A percentile compares a stretch with the other conserved stretches of the same genome.
These are phyloP conservation scores for Latrodectus geometricus DNA, from an alignment of 1,140 invertebrate species.

Conservation along the genomic window DNA sequence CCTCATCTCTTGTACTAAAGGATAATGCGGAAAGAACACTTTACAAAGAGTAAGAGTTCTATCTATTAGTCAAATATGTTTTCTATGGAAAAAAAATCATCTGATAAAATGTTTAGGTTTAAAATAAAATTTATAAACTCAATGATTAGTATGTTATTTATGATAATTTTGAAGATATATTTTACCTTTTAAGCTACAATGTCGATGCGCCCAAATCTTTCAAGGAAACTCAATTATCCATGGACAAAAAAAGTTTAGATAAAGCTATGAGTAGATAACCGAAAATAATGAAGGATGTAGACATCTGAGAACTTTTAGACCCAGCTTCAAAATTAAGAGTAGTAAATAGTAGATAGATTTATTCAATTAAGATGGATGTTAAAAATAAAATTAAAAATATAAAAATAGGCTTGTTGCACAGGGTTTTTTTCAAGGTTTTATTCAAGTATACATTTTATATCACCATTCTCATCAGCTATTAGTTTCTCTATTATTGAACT, in stretches of 20 bases:
- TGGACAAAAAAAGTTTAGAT: background rate
- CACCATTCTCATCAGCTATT: slow-evolving; percentile 62
- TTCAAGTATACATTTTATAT: slow-evolving; percentile 63
- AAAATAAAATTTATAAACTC: no score
- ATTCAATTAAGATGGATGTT: slow-evolving; percentile 34
- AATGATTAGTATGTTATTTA: no score
- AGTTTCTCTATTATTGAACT: slow-evolving; percentile 18
- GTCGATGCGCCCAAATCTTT: no score
- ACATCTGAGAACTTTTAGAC: background rate
- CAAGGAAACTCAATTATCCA: no score
- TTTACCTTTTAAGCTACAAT: no score
- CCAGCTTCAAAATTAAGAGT: background rate
- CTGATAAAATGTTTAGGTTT: no score
- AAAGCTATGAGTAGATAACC: slow-evolving; percentile 21
- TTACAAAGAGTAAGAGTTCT: no score
- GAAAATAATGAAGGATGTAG: background rate
- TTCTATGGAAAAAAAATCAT: no score
- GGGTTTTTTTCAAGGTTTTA: slow-evolving; percentile 63
- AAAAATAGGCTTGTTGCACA: slow-evolving; percentile 67
- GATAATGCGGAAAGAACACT: no score
- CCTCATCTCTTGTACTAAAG: no score
- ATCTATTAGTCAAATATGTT: no score
- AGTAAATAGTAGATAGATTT: slow-evolving; percentile 30
- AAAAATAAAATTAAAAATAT: slow-evolving; percentile 32
- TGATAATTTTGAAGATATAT: no score